Evolutionary conservation across 2,888 invertebrate genomes (phyloP).

Genomic region (Drosophila barbarae): DNA sequence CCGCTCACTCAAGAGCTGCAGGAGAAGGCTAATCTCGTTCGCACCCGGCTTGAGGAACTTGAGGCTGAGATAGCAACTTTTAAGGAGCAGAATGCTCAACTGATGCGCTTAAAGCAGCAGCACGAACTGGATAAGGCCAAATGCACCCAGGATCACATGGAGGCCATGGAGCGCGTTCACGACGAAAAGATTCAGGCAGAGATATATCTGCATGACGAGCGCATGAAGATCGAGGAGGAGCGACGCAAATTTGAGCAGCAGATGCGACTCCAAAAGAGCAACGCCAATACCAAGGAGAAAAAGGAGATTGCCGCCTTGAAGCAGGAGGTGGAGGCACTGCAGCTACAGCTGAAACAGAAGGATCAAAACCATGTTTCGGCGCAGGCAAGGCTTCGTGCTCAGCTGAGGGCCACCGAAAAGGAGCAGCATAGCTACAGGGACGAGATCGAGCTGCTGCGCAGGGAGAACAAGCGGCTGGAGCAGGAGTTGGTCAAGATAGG

Average conservation of each 20-base stretch:
- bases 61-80: constrained; percentile 84
- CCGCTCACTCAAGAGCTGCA: constrained; percentile 61
- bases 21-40: constrained; percentile 64
- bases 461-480: constrained; percentile 84
- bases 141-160: constrained; percentile 83
- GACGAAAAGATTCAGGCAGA: constrained; percentile 85
- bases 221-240: constrained; percentile 85
- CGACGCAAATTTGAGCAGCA: constrained; percentile 84
- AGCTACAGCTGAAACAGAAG: constrained; percentile 85
- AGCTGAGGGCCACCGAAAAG: constrained; percentile 86
- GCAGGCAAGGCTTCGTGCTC: constrained; percentile 87
- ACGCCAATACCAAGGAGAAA: constrained; percentile 85
- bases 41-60: constrained; percentile 83
- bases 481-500: constrained; percentile 82
- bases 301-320: constrained; percentile 85
- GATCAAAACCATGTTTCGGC: constrained; percentile 86
- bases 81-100: constrained; percentile 81
- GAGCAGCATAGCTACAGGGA: constrained; percentile 84
- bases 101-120: constrained; percentile 82
- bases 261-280: constrained; percentile 84
- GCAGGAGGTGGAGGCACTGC: constrained; percentile 84
- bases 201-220: constrained; percentile 85
- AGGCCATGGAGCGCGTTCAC: constrained; percentile 82
- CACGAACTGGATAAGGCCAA: constrained; percentile 83
- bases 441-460: constrained; percentile 85